A percentile compares a stretch with the other conserved stretches of the same genome.
phyloP scores from a whole-genome alignment of 2,797 vertebrate genomes.

The Emys orbicularis region DNA sequence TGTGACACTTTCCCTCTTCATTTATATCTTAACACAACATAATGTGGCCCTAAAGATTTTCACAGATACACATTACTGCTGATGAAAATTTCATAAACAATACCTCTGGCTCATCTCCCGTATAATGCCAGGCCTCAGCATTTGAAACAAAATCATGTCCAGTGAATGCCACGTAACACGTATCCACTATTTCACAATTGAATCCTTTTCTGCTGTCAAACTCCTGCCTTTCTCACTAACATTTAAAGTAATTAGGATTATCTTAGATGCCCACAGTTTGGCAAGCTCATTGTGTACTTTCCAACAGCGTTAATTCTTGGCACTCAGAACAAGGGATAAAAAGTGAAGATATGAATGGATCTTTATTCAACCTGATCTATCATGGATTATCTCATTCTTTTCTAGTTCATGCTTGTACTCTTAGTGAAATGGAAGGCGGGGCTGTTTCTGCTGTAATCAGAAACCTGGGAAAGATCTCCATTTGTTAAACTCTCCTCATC shows the following conservation, averaged over 20 bases:
- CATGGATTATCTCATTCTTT: slow-evolving; percentile 88
- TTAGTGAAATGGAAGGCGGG: slow-evolving; percentile 76
- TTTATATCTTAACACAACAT: not conserved
- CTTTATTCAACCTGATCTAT: slow-evolving; percentile 89
- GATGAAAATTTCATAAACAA: slow-evolving; percentile 41
- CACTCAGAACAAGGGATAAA: slow-evolving; percentile 87
- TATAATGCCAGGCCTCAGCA: not conserved
- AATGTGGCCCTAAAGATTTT: not conserved
- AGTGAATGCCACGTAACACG: slow-evolving; percentile 61
- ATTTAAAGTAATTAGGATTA: slow-evolving; percentile 85
- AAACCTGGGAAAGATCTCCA: slow-evolving; percentile 82
- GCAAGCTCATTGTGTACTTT: slow-evolving; percentile 89
- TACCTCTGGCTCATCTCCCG: slow-evolving; percentile 28
- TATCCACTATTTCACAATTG: slow-evolving; percentile 67
- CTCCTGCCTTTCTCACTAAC: slow-evolving; percentile 84
- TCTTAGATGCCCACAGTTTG: slow-evolving; percentile 86
- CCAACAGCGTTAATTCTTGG: slow-evolving; percentile 88
- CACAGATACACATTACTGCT: not conserved
- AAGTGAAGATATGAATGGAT: slow-evolving; percentile 90
- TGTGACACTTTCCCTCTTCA: not conserved
- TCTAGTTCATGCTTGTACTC: slow-evolving; percentile 87
- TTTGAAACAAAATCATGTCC: slow-evolving; percentile 60
- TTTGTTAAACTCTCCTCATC: slow-evolving; percentile 68
- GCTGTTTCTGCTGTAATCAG: slow-evolving; percentile 77
- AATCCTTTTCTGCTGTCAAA: slow-evolving; percentile 74